phyloP scores from a whole-genome alignment of 2,888 invertebrate species.

The Acholoe squamosa region DNA sequence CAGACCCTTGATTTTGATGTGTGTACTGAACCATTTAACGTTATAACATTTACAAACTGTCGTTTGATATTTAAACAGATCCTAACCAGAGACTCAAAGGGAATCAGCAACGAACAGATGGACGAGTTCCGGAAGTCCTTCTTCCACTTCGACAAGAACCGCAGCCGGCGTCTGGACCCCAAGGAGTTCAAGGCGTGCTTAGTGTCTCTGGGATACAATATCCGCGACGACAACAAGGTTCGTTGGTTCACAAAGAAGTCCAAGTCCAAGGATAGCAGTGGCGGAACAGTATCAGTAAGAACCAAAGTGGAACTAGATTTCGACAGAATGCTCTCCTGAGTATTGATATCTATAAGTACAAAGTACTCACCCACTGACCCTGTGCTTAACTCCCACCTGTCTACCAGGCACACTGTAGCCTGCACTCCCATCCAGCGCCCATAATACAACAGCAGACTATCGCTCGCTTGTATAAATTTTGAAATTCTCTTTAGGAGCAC shows the following conservation, averaged over 20 bases:
- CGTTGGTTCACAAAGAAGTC: constrained; percentile 58
- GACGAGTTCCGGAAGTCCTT: constrained; percentile 98
- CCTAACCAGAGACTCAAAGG: constrained; percentile 90
- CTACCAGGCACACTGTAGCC: constrained; percentile 19
- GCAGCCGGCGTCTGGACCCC: constrained; percentile 93
- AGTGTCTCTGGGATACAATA: constrained; percentile 95
- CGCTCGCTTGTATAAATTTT: no score
- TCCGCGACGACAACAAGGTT: constrained; percentile 95
- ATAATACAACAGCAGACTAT: neutral
- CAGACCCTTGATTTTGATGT: no score
- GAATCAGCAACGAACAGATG: constrained; percentile 92
- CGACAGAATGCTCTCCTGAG: neutral
- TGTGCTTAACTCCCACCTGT: constrained; percentile 14
- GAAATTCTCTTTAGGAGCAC: no score
- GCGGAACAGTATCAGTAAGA: constrained; percentile 45
- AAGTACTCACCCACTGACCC: constrained; percentile 22
- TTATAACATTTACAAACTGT: no score
- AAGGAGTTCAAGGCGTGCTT: constrained; percentile 99
- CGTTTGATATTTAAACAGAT: constrained; percentile 64
- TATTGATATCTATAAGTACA: neutral
- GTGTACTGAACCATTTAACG: neutral
- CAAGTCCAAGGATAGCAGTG: constrained; percentile 41
- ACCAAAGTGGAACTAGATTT: constrained; percentile 40
- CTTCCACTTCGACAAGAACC: constrained; percentile 97
- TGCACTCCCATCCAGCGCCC: neutral